Percentiles rank a stretch among this genome's conserved stretches.
These are phyloP conservation scores for Bungarus multicinctus DNA, from an alignment of 2,113 vertebrate species.

Conservation along the genomic window DNA sequence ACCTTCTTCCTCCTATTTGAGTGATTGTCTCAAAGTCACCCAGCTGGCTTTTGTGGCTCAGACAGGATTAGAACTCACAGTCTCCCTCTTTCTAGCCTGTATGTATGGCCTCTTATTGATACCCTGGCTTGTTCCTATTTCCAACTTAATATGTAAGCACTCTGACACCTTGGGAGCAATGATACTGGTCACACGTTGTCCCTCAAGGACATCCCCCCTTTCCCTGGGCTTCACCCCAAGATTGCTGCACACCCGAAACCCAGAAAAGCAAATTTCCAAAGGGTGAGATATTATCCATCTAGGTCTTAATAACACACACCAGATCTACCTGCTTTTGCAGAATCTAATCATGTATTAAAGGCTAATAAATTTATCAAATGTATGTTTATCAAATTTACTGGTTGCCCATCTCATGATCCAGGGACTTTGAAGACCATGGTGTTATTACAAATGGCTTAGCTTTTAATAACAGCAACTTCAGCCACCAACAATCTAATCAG, in stretches of 20 bases:
- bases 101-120: background rate
- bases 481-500: background rate
- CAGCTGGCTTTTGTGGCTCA: too few relatives aligned
- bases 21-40: too few relatives aligned
- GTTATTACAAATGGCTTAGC: background rate
- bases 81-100: too few relatives aligned
- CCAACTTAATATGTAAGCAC: background rate
- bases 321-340: background rate
- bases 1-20: too few relatives aligned
- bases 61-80: too few relatives aligned
- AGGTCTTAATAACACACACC: background rate
- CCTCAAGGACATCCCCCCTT: too few relatives aligned
- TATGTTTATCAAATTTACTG: too few relatives aligned
- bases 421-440: background rate
- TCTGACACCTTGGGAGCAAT: background rate
- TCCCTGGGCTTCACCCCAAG: too few relatives aligned
- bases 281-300: too few relatives aligned
- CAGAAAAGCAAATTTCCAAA: background rate
- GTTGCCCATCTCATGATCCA: too few relatives aligned
- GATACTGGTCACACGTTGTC: background rate
- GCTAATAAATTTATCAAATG: too few relatives aligned
- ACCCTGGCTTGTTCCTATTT: background rate
- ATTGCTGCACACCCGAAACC: background rate
- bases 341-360: background rate
- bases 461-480: background rate